Percentiles rank a stretch among this genome's conserved stretches.
Evolutionary conservation across 2,113 vertebrate genomes (phyloP).

Genomic region (Semnornis frantzii): DNA sequence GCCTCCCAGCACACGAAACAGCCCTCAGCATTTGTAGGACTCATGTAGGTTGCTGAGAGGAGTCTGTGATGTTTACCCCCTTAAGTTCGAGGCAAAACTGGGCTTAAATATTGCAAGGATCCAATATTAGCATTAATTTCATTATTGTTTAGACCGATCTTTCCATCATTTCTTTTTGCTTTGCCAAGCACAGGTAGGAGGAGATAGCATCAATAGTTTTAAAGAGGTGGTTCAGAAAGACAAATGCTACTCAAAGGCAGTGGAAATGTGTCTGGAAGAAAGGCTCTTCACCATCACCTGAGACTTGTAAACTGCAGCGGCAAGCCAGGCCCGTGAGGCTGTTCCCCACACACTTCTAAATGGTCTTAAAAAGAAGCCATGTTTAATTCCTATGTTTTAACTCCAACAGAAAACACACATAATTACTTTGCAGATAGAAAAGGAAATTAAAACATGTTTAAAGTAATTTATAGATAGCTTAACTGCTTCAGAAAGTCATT

Average conservation of each 20-base stretch:
- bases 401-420: neutral
- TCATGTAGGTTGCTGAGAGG: neutral
- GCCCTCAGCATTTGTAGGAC: neutral
- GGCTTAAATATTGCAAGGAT: neutral
- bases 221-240: neutral
- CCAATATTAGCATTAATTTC: neutral
- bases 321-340: neutral
- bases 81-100: neutral
- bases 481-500: neutral
- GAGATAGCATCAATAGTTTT: neutral
- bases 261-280: neutral
- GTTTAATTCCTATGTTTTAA: neutral
- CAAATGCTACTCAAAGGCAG: neutral
- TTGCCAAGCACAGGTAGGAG: neutral
- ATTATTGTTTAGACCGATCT: neutral
- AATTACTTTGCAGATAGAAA: neutral
- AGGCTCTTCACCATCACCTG: neutral
- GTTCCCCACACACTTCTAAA: neutral
- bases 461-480: neutral
- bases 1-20: neutral
- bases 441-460: neutral
- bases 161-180: neutral
- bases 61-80: neutral
- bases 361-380: neutral
- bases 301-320: neutral